phyloP scores from a whole-genome alignment of 2,888 invertebrate genomes.

The Hedya salicella region DNA sequence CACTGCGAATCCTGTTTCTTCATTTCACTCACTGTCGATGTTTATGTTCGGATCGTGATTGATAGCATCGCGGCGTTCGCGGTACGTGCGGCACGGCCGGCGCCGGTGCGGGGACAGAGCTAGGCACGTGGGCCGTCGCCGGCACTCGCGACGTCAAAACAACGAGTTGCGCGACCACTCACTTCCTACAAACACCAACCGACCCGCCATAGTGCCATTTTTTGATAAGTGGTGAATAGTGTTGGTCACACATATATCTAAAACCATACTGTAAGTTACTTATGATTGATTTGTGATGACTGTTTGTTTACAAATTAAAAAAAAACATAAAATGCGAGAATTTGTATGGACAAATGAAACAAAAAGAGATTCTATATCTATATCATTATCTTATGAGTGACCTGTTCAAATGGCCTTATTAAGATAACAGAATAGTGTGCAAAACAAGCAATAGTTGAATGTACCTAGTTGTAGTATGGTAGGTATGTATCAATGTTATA shows the following conservation, averaged over 20 bases:
- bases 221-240: no score
- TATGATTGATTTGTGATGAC: no score
- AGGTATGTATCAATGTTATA: no score
- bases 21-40: constrained; percentile 56
- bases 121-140: constrained; percentile 67
- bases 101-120: constrained; percentile 68
- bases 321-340: not conserved
- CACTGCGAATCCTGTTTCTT: constrained; percentile 67
- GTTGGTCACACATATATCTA: no score
- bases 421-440: constrained; percentile 24
- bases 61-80: constrained; percentile 62
- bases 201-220: not conserved
- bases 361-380: constrained; percentile 15
- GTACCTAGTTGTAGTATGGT: not conserved
- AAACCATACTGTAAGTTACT: no score
- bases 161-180: constrained; percentile 47
- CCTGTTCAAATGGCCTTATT: constrained; percentile 19
- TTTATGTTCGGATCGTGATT: constrained; percentile 51
- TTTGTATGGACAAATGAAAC: not conserved
- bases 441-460: constrained; percentile 17
- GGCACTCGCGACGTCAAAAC: constrained; percentile 60
- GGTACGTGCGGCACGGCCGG: constrained; percentile 60
- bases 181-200: constrained; percentile 9
- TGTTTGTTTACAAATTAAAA: no score
- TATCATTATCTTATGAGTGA: constrained; percentile 25